Base-by-base conservation (phyloP, 1,140 invertebrate species). In the Drosophila melanica region DNA sequence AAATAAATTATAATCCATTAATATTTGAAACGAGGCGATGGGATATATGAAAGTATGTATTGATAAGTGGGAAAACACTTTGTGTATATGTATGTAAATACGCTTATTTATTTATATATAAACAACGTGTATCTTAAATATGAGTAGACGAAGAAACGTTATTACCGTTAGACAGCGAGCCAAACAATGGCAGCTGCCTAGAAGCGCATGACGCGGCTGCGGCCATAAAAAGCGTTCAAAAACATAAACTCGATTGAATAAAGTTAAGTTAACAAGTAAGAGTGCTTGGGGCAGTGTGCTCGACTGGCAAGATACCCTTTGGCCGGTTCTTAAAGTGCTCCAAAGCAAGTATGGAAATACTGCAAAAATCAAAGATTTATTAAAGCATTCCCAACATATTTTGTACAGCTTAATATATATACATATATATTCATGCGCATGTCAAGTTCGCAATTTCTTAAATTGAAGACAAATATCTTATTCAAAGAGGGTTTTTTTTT, bases 241-340 rank as follows among this genome's bases (percentile, higher is more conserved):
- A 77, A 69, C 79, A 81, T 73, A 81, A 81, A 71, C 77, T 81
- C 74, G 63, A 78, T 81, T 81, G 79, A 81, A 81, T 81, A 64
- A 81, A 81, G 60, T 78, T 79, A 79, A 55, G 51, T 16, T 42
- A 62, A 65, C 39, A 55, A 14, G 30, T 23, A 47, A 48, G 33
- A 53, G 23, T 20, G 41, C 33, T 11, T 4, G 4, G 53, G 14
- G 44, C 12, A 37, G 27, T 4, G 9, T 37, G 51, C 2, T 23
- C 14, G 35, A 27, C 12, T 30, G 9, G 9, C 39, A 14, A 35
- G 4, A 57, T 57, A 57, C 37, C 23, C 18, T 42, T 9, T 12
- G 42, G 3, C 12, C 4, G 10, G 3, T 35, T 12, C 30, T 33
- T 33, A 1, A 27, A 5, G 27, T 6, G 3, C 27, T 27, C 27